Base-by-base conservation (phyloP, 2,113 vertebrate genomes). In the Microcebus lehilahytsara region DNA sequence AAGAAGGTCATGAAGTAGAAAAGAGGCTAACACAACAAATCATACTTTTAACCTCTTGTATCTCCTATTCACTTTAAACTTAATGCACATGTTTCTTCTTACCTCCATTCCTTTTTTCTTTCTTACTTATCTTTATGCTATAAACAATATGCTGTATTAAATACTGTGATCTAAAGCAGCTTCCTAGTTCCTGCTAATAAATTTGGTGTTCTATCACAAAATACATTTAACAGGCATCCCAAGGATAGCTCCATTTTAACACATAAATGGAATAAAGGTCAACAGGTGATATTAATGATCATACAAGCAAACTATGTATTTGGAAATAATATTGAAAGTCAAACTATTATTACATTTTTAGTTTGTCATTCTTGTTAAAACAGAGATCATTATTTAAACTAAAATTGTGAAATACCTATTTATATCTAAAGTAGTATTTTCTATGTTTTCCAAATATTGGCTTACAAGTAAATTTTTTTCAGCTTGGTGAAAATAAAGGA, bases 401-500 rank as follows among this genome's bases (percentile, higher is more conserved):
- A 71, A 89, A 89, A 87, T 87, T 84, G 87, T 60, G 37, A 90
- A 89, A 93, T 66, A 53, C 0, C 20, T 85, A 71, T 23, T 84
- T 89, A 81, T 14, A 60, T 14, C 8, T 93, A 79, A 95, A 81
- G 2, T 42, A 87, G 42, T 64, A 8, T 80, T 91, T 95, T 64
- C 37, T 49, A 40, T 23, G 23, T 23, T 85, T 3, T 74, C 34
- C 34, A 92, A 92, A 93, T 91, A 97, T 72, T 95, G 58, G 25
- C 3, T 93, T 86, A 64, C 10, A 94, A 46, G 42, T 67, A 85
- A 53, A 72, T 30, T 27, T 88, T 62, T 94, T 92, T 64, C 72
- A 85, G 32, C n/a, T n/a, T 95, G 4, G 16, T 84, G 20, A 91
- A 95, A 89, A 95, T 79, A 93, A 94, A 60, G 40, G 17, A 95